phyloP scores from a whole-genome alignment of 2,113 vertebrate species.

The Coryphaenoides rupestris region DNA sequence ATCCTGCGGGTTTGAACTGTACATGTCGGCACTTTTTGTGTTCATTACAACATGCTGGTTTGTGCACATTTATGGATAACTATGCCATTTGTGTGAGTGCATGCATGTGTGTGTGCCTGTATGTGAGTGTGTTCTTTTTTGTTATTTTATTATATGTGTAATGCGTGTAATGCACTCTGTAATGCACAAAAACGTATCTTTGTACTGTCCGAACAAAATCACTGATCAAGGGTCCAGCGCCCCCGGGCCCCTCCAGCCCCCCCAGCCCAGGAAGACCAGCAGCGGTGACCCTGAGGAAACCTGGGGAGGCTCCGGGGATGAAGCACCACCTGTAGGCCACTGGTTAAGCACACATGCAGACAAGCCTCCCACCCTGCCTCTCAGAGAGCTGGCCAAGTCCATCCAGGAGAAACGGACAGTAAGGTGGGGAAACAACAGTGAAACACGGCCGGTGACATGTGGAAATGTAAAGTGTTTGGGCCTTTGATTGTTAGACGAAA shows the following conservation, averaged over 20 bases:
- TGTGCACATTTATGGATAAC: not conserved
- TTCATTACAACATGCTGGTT: not conserved
- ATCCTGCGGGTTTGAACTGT: not conserved
- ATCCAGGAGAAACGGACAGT: slow-evolving; percentile 61
- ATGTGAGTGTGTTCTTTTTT: not conserved
- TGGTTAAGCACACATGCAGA: slow-evolving; percentile 12
- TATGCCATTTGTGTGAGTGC: not conserved
- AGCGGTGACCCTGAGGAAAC: too few relatives aligned
- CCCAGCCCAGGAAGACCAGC: slow-evolving; percentile 11
- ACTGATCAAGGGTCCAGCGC: slow-evolving; percentile 63
- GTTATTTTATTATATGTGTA: too few relatives aligned
- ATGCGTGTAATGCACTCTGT: not conserved
- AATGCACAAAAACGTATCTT: slow-evolving; percentile 49
- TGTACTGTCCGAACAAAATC: slow-evolving; percentile 62
- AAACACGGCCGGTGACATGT: too few relatives aligned
- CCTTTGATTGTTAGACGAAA: not conserved
- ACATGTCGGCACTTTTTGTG: not conserved
- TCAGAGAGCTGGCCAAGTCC: slow-evolving; percentile 51
- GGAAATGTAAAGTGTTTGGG: too few relatives aligned
- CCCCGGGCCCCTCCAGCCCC: slow-evolving; percentile 34
- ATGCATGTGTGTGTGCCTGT: not conserved
- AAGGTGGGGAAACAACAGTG: slow-evolving; percentile 47
- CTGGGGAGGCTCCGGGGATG: too few relatives aligned
- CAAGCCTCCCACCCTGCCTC: slow-evolving; percentile 38
- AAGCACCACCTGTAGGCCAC: too few relatives aligned